Conservation (phyloP, 1,140 invertebrate species). For the Drosophila grimshawi region DNA sequence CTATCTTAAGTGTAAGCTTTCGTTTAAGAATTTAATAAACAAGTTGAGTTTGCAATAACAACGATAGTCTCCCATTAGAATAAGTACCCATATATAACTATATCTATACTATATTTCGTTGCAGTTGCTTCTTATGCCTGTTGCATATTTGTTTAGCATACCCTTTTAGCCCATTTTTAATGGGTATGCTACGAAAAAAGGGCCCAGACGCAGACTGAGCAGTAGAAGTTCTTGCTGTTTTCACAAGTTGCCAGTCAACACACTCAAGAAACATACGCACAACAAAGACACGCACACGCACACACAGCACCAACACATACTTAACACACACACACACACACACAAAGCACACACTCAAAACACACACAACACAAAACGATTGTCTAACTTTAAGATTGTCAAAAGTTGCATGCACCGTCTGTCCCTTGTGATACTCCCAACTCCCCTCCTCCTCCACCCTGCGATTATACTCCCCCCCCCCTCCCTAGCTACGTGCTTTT, state of each 20-base stretch:
- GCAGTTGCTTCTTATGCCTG: no score
- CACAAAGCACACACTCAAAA: background rate
- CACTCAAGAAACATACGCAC: conserved; percentile 8
- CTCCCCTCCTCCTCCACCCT: background rate
- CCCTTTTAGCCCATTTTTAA: no score
- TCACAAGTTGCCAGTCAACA: conserved; percentile 56
- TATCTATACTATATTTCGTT: no score
- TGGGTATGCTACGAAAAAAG: conserved; percentile 25
- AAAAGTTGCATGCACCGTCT: conserved; percentile 50
- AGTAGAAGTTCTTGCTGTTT: conserved; percentile 47
- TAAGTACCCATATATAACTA: no score
- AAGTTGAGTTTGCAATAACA: no score
- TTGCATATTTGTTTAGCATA: no score
- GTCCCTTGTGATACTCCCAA: background rate
- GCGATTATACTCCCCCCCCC: background rate
- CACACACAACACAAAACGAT: conserved; percentile 28
- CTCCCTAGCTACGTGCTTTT: conserved; percentile 44
- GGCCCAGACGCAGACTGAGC: conserved; percentile 6
- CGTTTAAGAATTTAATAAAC: no score
- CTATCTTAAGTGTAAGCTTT: no score
- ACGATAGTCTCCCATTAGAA: no score
- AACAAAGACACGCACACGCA: conserved; percentile 8
- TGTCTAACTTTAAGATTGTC: conserved; percentile 77
- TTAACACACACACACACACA: no score
- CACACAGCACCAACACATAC: conserved; percentile 14